These are phyloP conservation scores for Macrosiphum euphorbiae DNA, from an alignment of 2,888 invertebrate genomes.

Conservation along the genomic window DNA sequence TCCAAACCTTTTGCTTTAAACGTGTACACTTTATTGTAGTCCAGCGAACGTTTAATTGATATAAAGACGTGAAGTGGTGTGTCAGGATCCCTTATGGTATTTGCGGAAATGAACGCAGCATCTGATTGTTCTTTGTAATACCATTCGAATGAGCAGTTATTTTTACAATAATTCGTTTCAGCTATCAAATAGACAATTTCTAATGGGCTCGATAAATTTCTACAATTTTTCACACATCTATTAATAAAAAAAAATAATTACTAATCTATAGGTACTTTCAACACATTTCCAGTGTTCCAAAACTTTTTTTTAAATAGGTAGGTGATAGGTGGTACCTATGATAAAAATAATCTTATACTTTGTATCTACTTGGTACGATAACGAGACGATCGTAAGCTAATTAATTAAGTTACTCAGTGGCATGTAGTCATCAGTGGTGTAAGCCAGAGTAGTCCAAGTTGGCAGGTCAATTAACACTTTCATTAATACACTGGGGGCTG, in stretches of 20 bases:
- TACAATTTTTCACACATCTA: slow-evolving; percentile 58
- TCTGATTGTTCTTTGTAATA: slow-evolving; percentile 26
- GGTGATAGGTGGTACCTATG: not conserved
- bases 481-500: too few relatives aligned
- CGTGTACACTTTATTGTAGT: slow-evolving; percentile 30
- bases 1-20: slow-evolving; percentile 48
- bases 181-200: slow-evolving; percentile 31
- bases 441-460: not conserved
- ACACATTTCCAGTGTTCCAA: not conserved
- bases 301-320: not conserved
- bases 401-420: not conserved
- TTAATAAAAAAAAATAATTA: not conserved
- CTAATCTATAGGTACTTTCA: too few relatives aligned
- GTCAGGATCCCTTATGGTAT: not conserved
- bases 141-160: slow-evolving; percentile 53
- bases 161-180: not conserved
- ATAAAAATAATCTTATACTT: not conserved
- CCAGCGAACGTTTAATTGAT: not conserved
- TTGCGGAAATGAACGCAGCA: not conserved
- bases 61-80: slow-evolving; percentile 37
- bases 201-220: slow-evolving; percentile 15
- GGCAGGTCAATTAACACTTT: too few relatives aligned
- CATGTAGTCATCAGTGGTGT: not conserved
- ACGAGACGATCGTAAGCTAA: not conserved
- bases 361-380: not conserved